Percentiles rank a stretch among this genome's conserved stretches.
These are phyloP conservation scores for Mastomys natalensis DNA, from an alignment of 2,113 vertebrate species.

Conservation along the genomic window DNA sequence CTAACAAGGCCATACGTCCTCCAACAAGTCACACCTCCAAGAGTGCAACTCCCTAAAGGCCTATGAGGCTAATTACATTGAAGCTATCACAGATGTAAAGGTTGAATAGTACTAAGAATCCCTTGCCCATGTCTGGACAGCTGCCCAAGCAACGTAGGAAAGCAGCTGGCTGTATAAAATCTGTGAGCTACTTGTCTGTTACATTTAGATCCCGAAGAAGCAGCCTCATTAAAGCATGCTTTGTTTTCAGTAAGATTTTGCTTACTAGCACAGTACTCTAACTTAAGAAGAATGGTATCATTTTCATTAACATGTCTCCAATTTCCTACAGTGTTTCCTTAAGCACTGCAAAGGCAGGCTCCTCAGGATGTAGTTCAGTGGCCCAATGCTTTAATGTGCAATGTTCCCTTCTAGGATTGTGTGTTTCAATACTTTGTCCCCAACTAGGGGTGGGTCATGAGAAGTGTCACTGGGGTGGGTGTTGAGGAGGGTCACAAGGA, in stretches of 20 bases:
- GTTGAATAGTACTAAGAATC: neutral
- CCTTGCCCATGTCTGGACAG: neutral
- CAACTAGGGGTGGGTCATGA: neutral
- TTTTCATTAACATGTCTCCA: neutral
- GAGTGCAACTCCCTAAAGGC: too few relatives aligned
- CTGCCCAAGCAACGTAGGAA: neutral
- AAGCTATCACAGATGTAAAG: neutral
- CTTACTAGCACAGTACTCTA: neutral
- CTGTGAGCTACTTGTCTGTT: neutral
- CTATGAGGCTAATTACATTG: too few relatives aligned
- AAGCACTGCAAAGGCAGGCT: too few relatives aligned
- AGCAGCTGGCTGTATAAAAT: neutral
- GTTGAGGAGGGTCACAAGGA: neutral
- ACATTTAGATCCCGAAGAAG: neutral
- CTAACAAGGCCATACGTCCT: too few relatives aligned
- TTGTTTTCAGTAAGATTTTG: conserved; percentile 43
- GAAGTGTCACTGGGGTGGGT: neutral
- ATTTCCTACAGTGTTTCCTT: neutral
- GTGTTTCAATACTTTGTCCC: neutral
- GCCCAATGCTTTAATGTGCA: neutral
- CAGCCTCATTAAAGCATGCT: neutral
- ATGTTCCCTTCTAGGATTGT: neutral
- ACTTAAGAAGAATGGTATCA: neutral
- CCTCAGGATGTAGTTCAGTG: neutral
- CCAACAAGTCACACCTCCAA: too few relatives aligned